Conservation (phyloP, 2,888 invertebrate genomes). For the Temnothorax rugatulus region DNA sequence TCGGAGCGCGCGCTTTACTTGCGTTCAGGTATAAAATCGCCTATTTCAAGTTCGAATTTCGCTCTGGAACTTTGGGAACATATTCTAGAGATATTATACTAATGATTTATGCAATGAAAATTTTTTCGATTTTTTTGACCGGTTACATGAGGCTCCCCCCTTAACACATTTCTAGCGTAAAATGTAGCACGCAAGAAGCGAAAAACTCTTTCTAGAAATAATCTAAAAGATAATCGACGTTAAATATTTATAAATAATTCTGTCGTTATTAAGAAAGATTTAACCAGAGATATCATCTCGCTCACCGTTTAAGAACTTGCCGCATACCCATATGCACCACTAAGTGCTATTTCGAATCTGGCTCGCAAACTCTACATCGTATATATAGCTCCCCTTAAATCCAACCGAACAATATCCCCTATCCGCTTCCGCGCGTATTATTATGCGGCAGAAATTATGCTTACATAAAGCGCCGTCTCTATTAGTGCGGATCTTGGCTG, state of each 20-base stretch:
- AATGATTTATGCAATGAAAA: no score
- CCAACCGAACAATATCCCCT: not conserved
- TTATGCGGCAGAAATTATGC: conserved; percentile 25
- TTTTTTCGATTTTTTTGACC: no score
- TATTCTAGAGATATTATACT: no score
- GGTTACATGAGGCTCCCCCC: no score
- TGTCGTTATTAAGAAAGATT: not conserved
- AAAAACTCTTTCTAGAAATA: not conserved
- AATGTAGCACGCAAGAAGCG: not conserved
- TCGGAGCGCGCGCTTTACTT: no score
- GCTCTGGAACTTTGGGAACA: no score
- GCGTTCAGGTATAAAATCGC: no score
- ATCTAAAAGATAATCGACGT: not conserved
- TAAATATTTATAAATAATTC: not conserved
- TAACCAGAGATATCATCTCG: not conserved
- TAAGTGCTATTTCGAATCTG: conserved; percentile 4
- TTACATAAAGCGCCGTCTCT: not conserved
- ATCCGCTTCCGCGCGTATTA: conserved; percentile 18
- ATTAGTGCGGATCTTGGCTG: not conserved
- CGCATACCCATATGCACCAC: not conserved
- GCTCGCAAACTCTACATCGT: not conserved
- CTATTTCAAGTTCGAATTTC: no score
- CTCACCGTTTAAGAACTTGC: not conserved
- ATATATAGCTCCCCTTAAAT: not conserved
- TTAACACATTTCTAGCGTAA: not conserved